Base-by-base conservation (phyloP, 2,113 vertebrate species). In the Cricetomys ansorgei region DNA sequence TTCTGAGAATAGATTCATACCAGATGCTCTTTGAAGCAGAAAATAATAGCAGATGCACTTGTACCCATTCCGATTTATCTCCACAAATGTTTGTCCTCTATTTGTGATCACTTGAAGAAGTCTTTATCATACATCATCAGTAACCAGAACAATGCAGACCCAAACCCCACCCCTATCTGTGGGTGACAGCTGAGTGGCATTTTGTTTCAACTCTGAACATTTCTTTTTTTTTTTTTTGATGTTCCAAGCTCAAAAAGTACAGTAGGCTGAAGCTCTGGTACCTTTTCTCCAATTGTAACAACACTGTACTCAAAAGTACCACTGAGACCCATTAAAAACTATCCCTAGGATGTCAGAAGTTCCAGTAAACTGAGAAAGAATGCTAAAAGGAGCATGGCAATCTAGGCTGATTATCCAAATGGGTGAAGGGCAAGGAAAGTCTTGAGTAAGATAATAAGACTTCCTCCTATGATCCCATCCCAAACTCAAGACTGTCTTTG, bases 21-120 rank as follows among this genome's bases (percentile, higher is more conserved):
- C 62, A 64, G 89, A 89, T 34, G 16, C 57, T 91, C 83, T 83
- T 84, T 73, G 84, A 64, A 93, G 84, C 31, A 64, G 89, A 94
- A 94, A 83, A 50, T 86, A 62, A 67, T 29, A 62, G 45, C 53
- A 37, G 73, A 73, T 69, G 67, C 25, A 17, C 23, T 59, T 67
- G 48, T 31, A 19, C 29, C 15, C 40, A 23, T 55, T 90, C 77
- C 77, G 83, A 34, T 72, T 95, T 83, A 43, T 57, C 29, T 72
- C 21, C 3, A 1, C 43, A 40, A 86, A 79, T 62, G 25, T 57
- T 76, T 79, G 67, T 89, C 70, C 31, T 76, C 50, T 84, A 29
- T 48, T 25, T 75, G 23, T 21, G 69, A 55, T 77, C 45, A 4
- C 65, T 88, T 11, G 15, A 93, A 76, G 62, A 31, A 13, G 5